A percentile compares a stretch with the other conserved stretches of the same genome.
phyloP scores from a whole-genome alignment of 1,140 invertebrate genomes.

The Leptonema lineaticorne region DNA sequence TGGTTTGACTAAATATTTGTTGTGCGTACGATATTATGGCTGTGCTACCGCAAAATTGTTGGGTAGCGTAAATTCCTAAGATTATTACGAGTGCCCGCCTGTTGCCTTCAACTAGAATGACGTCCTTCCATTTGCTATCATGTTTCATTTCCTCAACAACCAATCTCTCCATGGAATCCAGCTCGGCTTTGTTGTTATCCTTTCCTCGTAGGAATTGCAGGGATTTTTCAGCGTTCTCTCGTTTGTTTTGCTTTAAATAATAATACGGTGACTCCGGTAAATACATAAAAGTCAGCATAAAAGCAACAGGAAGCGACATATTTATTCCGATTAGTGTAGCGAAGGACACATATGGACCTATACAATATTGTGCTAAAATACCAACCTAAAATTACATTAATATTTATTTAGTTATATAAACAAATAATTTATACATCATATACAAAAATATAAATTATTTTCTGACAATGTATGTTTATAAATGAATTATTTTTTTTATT shows the following conservation, averaged over 20 bases:
- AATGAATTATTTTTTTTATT: too few relatives aligned
- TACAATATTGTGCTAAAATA: conserved; percentile 66
- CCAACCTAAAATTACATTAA: conserved; percentile 61
- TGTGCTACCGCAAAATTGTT: conserved; percentile 76
- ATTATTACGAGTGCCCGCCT: conserved; percentile 65
- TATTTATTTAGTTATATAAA: too few relatives aligned
- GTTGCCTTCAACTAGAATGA: conserved; percentile 61
- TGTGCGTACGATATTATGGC: conserved; percentile 74
- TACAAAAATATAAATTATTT: too few relatives aligned
- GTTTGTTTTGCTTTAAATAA: conserved; percentile 58
- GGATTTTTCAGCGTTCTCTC: conserved; percentile 61
- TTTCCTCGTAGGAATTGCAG: conserved; percentile 64
- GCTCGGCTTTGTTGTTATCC: conserved; percentile 61
- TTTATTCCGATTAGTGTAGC: conserved; percentile 60
- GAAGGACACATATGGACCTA: conserved; percentile 64
- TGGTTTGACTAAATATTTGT: conserved; percentile 65
- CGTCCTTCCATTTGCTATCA: conserved; percentile 58
- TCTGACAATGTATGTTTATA: too few relatives aligned
- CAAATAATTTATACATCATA: too few relatives aligned
- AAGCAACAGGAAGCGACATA: conserved; percentile 59
- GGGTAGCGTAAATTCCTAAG: conserved; percentile 67
- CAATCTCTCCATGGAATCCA: conserved; percentile 61
- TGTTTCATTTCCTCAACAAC: conserved; percentile 59
- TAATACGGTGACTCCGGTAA: conserved; percentile 82
- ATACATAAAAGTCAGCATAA: conserved; percentile 64